Evolutionary conservation across 2,797 vertebrate genomes (phyloP).

Genomic region (Brotula barbata): DNA sequence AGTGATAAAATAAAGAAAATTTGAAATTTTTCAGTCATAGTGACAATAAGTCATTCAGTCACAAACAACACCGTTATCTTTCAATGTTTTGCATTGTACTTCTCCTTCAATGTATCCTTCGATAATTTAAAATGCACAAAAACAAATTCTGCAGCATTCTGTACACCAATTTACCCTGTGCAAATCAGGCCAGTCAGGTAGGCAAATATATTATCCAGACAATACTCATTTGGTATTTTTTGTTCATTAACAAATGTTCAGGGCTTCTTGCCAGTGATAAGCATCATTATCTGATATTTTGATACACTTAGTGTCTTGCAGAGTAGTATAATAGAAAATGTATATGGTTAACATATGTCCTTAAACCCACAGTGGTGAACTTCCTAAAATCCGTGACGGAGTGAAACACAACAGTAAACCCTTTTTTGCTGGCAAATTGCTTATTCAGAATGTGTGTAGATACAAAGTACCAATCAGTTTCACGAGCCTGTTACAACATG

Average conservation of each 20-base stretch:
- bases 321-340: neutral
- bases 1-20: neutral
- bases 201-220: neutral
- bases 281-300: conserved; percentile 34
- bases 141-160: neutral
- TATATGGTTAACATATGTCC: no score
- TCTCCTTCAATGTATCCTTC: neutral
- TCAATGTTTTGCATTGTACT: neutral
- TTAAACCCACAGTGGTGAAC: conserved; percentile 5
- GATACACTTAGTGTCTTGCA: conserved; percentile 8
- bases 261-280: conserved; percentile 15
- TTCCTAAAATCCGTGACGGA: conserved; percentile 24
- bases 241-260: conserved; percentile 24
- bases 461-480: conserved; percentile 56
- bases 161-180: neutral
- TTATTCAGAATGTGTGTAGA: conserved; percentile 50
- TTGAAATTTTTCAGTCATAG: neutral
- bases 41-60: neutral
- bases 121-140: neutral
- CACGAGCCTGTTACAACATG: conserved; percentile 56
- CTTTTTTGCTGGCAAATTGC: conserved; percentile 55
- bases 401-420: conserved; percentile 29
- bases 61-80: neutral
- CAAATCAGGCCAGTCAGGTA: neutral
- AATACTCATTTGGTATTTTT: neutral